Conservation (phyloP, 2,113 vertebrate genomes). For the Podarcis muralis region DNA sequence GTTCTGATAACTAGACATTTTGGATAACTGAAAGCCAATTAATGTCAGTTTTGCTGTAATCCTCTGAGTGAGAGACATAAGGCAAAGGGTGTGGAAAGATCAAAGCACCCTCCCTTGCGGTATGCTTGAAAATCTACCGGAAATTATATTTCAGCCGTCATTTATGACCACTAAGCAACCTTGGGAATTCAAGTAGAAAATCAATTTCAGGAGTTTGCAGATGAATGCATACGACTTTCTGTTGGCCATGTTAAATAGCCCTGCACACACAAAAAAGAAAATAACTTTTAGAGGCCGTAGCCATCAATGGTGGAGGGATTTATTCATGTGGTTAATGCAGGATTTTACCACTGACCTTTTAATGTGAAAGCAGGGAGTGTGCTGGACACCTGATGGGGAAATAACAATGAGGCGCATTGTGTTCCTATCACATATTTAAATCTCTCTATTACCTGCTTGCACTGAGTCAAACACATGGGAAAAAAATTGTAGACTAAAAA, state of each 20-base stretch:
- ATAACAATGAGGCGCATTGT: constrained; percentile 11
- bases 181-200: constrained; percentile 62
- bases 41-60: neutral
- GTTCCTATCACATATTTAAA: neutral
- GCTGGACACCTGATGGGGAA: constrained; percentile 14
- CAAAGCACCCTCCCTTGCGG: constrained; percentile 20
- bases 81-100: constrained; percentile 8
- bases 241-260: constrained; percentile 36
- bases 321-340: neutral
- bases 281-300: constrained; percentile 19
- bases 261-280: constrained; percentile 20
- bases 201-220: constrained; percentile 52
- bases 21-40: constrained; percentile 8
- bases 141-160: constrained; percentile 51
- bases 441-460: neutral
- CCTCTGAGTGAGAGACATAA: neutral
- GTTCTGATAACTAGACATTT: neutral
- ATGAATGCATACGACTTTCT: constrained; percentile 48
- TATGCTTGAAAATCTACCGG: constrained; percentile 36
- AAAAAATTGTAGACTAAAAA: neutral
- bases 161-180: constrained; percentile 59
- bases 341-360: constrained; percentile 42
- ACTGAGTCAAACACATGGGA: neutral
- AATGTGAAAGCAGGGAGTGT: constrained; percentile 12
- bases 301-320: neutral